Base-by-base conservation (phyloP, 2,113 vertebrate genomes). In the Cottus gobio region DNA sequence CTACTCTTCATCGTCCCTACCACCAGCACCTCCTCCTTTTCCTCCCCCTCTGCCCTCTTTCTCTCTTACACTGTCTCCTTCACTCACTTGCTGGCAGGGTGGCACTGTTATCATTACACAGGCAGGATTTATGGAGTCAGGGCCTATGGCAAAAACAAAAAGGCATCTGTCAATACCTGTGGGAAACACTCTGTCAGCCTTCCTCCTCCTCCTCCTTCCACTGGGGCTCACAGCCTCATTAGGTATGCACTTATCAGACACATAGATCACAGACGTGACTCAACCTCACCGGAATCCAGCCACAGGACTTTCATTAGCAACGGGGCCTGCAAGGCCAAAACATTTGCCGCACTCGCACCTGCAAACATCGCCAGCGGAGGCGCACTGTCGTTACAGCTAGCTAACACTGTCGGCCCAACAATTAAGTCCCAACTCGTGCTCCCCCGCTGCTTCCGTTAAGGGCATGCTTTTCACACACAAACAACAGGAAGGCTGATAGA, bases 111-210 rank as follows among this genome's bases (percentile, higher is more conserved):
- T 98, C 96, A 96, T 97, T 97, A 96, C 95, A 93, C 96, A 91
- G 93, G 94, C 95, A 96, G 96, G 96, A 98, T 97, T 97, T 97
- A 97, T 97, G 96, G 95, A 96, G 96, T 91, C 95, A 95, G 95
- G 96, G 97, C 96, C 96, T 95, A 96, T 97, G 96, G 97, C 96
- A 96, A 97, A 97, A 96, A 97, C 90, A 92, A 92, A 97, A 97
- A 97, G 97, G 95, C 96, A 96, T 97, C 96, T 97, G 97, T 99
- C 97, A 98, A 98, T 98, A 98, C 97, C 97, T 97, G 96, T 96
- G 96, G 96, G 96, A 96, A 97, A 95, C 96, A 95, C 96, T 96
- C 86, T 46, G 86, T 92, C 89, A 90, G 78, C 73, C 80, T 28
- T 70, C 86, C 83, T 54, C 56, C 56, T 58, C 73, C 52, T 54